These are phyloP conservation scores for Volucella zonaria DNA, from an alignment of 2,888 invertebrate species.

Conservation along the genomic window DNA sequence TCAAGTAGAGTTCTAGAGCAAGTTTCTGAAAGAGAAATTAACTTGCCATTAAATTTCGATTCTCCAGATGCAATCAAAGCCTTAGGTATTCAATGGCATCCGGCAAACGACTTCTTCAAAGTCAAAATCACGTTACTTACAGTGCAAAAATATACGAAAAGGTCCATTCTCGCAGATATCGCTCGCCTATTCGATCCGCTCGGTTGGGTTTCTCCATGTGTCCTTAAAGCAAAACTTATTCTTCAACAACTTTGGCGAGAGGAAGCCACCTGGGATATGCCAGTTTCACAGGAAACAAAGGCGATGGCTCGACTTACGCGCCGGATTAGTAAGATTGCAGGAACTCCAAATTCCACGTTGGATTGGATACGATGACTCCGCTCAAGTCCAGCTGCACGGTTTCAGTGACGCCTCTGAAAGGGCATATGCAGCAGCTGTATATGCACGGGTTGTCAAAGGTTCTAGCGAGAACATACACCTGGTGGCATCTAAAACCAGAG, in stretches of 20 bases:
- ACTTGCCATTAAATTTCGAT: slow-evolving; percentile 31
- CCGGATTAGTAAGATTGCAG: background rate
- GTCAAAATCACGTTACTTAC: no score
- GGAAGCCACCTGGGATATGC: slow-evolving; percentile 20
- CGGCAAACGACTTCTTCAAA: no score
- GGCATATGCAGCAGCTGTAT: slow-evolving; percentile 58
- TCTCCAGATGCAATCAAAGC: slow-evolving; percentile 36
- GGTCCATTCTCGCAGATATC: slow-evolving; percentile 50
- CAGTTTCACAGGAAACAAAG: slow-evolving; percentile 26
- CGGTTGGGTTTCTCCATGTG: no score
- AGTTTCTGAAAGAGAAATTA: slow-evolving; percentile 42
- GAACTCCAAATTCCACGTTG: slow-evolving; percentile 50
- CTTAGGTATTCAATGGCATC: background rate
- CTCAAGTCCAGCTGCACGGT: slow-evolving; percentile 41
- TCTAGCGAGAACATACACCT: slow-evolving; percentile 32
- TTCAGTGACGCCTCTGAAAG: slow-evolving; percentile 57
- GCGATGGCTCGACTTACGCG: slow-evolving; percentile 12
- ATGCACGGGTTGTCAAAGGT: slow-evolving; percentile 25
- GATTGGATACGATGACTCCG: slow-evolving; percentile 26
- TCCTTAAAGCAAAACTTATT: slow-evolving; percentile 56
- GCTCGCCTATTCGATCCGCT: slow-evolving; percentile 53
- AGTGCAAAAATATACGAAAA: slow-evolving; percentile 36
- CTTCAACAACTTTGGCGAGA: slow-evolving; percentile 56
- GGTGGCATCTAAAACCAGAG: slow-evolving; percentile 59
- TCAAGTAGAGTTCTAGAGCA: slow-evolving; percentile 15